Evolutionary conservation across 2,888 invertebrate genomes (phyloP).

Genomic region (Sturmia bella): DNA sequence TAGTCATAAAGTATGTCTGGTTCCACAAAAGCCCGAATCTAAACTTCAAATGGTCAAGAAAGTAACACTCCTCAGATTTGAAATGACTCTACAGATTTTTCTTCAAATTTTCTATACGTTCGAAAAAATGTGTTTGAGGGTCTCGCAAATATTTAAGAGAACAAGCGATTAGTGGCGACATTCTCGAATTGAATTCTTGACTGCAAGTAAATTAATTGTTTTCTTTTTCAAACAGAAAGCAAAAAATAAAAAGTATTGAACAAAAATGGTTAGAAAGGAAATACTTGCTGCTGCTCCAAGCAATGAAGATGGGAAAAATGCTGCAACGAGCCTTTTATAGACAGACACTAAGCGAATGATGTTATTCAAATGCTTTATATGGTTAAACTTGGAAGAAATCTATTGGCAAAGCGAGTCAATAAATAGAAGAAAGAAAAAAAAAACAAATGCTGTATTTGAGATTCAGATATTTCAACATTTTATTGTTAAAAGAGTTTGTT

Average conservation of each 20-base stretch:
- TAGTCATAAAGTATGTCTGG: too few species aligned
- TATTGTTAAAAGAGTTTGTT: slow-evolving; percentile 20
- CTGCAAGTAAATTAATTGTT: not conserved
- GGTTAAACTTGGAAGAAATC: slow-evolving; percentile 38
- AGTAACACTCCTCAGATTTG: too few species aligned
- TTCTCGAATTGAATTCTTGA: not conserved
- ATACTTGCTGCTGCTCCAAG: not conserved
- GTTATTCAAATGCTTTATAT: slow-evolving; percentile 67
- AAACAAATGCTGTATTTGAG: slow-evolving; percentile 47
- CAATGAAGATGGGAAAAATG: slow-evolving; percentile 14
- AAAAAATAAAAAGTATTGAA: too few species aligned
- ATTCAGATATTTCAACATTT: slow-evolving; percentile 53
- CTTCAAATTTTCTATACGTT: too few species aligned
- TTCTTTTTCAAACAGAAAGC: too few species aligned
- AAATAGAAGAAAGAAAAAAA: not conserved
- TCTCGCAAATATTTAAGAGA: too few species aligned
- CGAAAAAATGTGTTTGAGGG: too few species aligned
- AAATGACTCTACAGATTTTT: too few species aligned
- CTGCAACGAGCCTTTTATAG: slow-evolving; percentile 35
- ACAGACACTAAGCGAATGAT: slow-evolving; percentile 36
- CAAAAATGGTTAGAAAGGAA: slow-evolving; percentile 21
- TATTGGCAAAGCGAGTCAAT: not conserved
- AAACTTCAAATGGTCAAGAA: too few species aligned
- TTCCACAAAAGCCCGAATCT: too few species aligned
- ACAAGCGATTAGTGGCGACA: too few species aligned